A percentile compares a stretch with the other conserved stretches of the same genome.
phyloP scores from a whole-genome alignment of 1,140 invertebrate species.

The Zaprionus ghesquierei region DNA sequence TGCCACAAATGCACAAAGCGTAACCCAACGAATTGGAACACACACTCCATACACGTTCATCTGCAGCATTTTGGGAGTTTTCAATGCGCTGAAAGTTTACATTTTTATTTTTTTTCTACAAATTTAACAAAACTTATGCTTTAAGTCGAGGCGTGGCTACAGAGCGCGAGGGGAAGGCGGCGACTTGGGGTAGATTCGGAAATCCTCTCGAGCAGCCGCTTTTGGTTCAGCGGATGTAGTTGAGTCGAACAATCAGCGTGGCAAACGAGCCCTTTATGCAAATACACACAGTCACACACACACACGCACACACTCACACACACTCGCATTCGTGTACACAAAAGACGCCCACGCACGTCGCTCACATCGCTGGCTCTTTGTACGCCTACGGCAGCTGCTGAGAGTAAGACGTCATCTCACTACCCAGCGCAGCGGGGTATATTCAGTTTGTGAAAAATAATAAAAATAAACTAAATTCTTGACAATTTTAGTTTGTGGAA shows the following conservation, averaged over 20 bases:
- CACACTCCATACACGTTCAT: too few relatives aligned
- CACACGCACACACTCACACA: neutral
- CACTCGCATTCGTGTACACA: neutral
- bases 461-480: neutral
- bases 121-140: too few relatives aligned
- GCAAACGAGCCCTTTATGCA: neutral
- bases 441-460: neutral
- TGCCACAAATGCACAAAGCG: slow-evolving; percentile 42
- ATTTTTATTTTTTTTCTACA: too few relatives aligned
- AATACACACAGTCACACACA: neutral
- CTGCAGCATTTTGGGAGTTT: neutral
- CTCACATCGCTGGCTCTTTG: slow-evolving; percentile 16
- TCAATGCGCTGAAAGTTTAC: slow-evolving; percentile 40
- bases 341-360: slow-evolving; percentile 1
- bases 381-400: slow-evolving; percentile 18
- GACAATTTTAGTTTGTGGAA: neutral
- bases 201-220: slow-evolving; percentile 33
- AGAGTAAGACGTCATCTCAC: slow-evolving; percentile 16
- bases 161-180: too few relatives aligned
- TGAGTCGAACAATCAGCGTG: slow-evolving; percentile 35
- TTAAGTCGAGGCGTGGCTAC: neutral
- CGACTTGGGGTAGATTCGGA: slow-evolving; percentile 18
- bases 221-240: slow-evolving; percentile 24
- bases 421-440: neutral
- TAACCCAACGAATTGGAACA: slow-evolving; percentile 37